Conservation (phyloP, 2,797 vertebrate species). For the Lithobates sylvaticus region DNA sequence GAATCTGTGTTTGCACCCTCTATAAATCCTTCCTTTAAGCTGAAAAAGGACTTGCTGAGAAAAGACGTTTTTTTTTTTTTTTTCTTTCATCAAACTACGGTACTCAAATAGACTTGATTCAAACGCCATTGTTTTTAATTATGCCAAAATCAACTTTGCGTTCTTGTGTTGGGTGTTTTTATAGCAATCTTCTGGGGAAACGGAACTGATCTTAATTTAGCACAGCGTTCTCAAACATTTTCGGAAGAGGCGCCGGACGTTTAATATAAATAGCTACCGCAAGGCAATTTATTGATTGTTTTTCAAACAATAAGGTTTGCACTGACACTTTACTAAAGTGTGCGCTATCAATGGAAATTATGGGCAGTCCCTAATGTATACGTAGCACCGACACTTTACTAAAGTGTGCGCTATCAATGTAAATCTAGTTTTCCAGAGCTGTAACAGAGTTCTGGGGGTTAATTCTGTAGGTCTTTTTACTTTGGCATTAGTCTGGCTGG, state of each 20-base stretch:
- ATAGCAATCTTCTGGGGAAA: constrained; percentile 27
- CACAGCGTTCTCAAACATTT: neutral
- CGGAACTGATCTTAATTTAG: constrained; percentile 20
- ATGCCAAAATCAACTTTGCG: constrained; percentile 10
- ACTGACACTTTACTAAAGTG: too few species aligned
- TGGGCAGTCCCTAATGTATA: too few species aligned
- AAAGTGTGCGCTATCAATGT: too few species aligned
- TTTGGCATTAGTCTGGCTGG: too few species aligned
- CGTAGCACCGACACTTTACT: too few species aligned
- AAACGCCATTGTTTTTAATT: constrained; percentile 12
- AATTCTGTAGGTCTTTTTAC: too few species aligned
- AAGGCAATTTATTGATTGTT: neutral
- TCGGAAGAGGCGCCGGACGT: neutral
- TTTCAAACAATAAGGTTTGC: too few species aligned
- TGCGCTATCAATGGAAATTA: too few species aligned
- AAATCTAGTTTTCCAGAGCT: too few species aligned
- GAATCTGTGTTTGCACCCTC: constrained; percentile 28
- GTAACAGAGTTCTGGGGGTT: too few species aligned
- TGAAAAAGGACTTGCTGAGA: neutral
- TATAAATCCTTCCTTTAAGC: constrained; percentile 7
- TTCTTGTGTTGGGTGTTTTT: constrained; percentile 2
- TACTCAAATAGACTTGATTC: constrained; percentile 33
- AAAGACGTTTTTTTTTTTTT: neutral
- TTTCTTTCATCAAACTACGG: neutral
- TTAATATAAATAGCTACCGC: constrained; percentile 24